phyloP scores from a whole-genome alignment of 2,888 invertebrate genomes.

The Carcina quercana region DNA sequence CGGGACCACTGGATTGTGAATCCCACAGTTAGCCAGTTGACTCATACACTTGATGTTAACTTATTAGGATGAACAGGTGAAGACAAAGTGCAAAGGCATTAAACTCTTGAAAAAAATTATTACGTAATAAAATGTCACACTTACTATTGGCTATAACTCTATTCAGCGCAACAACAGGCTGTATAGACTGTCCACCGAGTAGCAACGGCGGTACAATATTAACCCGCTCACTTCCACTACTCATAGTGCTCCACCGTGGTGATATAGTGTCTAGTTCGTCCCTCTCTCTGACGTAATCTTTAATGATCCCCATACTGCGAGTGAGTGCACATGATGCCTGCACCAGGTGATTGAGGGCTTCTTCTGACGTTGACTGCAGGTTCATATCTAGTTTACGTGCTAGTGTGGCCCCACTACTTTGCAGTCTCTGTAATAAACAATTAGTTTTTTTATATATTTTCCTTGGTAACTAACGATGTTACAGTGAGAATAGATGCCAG shows the following conservation, averaged over 20 bases:
- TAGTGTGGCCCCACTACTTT: slow-evolving; percentile 40
- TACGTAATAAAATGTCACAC: background rate
- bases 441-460: too few relatives aligned
- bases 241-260: slow-evolving; percentile 46
- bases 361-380: slow-evolving; percentile 43
- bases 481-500: too few relatives aligned
- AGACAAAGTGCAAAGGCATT: too few relatives aligned
- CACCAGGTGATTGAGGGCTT: slow-evolving; percentile 46
- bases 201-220: slow-evolving; percentile 53
- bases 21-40: too few relatives aligned
- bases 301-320: slow-evolving; percentile 40
- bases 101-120: background rate
- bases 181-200: slow-evolving; percentile 54
- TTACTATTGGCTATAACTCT: slow-evolving; percentile 39
- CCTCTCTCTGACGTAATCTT: slow-evolving; percentile 36
- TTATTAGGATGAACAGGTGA: too few relatives aligned
- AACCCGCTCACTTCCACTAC: slow-evolving; percentile 41
- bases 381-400: slow-evolving; percentile 43
- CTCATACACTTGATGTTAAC: too few relatives aligned
- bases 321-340: slow-evolving; percentile 51
- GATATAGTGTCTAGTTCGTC: slow-evolving; percentile 33
- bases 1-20: too few relatives aligned
- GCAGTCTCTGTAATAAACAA: slow-evolving; percentile 40
- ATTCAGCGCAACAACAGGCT: slow-evolving; percentile 56
- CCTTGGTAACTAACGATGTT: too few relatives aligned